These are phyloP conservation scores for Dascillus cervinus DNA, from an alignment of 2,888 invertebrate genomes.

Conservation along the genomic window DNA sequence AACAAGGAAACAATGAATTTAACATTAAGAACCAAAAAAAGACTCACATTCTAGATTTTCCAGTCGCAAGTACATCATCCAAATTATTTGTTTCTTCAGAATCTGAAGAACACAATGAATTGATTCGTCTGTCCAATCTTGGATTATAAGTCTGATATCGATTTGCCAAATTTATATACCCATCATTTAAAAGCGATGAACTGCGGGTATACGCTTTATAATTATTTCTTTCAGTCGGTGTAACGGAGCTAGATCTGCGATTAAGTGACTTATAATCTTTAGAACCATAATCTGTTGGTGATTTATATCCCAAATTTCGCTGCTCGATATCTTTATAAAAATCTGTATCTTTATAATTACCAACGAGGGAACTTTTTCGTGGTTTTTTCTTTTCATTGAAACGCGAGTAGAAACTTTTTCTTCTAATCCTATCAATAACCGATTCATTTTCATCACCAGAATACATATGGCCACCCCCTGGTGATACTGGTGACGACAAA, in stretches of 20 bases:
- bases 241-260: conserved; percentile 27
- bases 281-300: conserved; percentile 14
- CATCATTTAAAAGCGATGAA: conserved; percentile 34
- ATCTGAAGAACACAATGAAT: conserved; percentile 32
- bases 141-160: conserved; percentile 39
- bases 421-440: conserved; percentile 75
- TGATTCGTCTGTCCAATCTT: conserved; percentile 29
- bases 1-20: conserved; percentile 7
- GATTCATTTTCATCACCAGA: conserved; percentile 52
- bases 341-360: conserved; percentile 35
- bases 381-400: conserved; percentile 78
- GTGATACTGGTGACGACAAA: conserved; percentile 46
- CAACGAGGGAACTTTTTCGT: conserved; percentile 57
- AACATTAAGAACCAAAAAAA: background rate
- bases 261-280: conserved; percentile 32
- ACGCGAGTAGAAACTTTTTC: conserved; percentile 83
- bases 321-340: conserved; percentile 28
- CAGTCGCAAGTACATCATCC: conserved; percentile 35
- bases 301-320: conserved; percentile 14
- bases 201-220: conserved; percentile 31
- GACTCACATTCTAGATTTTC: conserved; percentile 38
- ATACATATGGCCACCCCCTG: conserved; percentile 32
- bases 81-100: conserved; percentile 30
- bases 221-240: conserved; percentile 16
- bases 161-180: conserved; percentile 36